phyloP scores from a whole-genome alignment of 2,888 invertebrate species.

The Deilephila elpenor region DNA sequence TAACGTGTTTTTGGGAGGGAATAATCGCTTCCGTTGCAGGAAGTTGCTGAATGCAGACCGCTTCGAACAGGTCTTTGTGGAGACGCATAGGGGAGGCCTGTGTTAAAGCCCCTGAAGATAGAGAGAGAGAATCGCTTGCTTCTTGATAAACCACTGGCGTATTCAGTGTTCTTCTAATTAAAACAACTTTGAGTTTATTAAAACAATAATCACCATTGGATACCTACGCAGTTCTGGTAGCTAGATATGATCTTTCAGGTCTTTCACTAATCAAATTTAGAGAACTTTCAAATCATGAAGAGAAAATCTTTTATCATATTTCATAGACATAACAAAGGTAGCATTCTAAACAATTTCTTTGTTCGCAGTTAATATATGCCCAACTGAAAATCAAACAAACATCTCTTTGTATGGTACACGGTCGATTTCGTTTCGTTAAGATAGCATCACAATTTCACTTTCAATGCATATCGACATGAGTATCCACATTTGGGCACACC shows the following conservation, averaged over 20 bases:
- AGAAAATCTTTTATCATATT: conserved; percentile 9
- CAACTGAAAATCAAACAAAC: conserved; percentile 41
- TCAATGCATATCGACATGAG: conserved; percentile 34
- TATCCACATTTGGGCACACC: not conserved
- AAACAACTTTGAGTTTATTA: no score
- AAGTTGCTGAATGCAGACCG: no score
- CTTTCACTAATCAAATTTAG: not conserved
- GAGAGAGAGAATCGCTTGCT: no score
- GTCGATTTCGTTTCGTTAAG: conserved; percentile 51
- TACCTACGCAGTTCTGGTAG: not conserved
- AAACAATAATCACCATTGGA: not conserved
- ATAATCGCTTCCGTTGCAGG: no score
- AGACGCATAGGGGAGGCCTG: no score
- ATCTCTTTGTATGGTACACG: conserved; percentile 58
- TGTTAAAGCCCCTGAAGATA: no score
- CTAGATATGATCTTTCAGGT: not conserved
- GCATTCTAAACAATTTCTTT: conserved; percentile 35
- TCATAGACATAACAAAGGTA: not conserved
- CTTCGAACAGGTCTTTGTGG: no score
- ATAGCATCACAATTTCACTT: conserved; percentile 48
- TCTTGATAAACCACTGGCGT: no score
- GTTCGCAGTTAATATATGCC: conserved; percentile 16
- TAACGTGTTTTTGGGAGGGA: no score
- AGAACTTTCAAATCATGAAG: not conserved
- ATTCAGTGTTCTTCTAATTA: no score